Evolutionary conservation across 2,797 vertebrate genomes (phyloP).

Genomic region (Poecilia picta): DNA sequence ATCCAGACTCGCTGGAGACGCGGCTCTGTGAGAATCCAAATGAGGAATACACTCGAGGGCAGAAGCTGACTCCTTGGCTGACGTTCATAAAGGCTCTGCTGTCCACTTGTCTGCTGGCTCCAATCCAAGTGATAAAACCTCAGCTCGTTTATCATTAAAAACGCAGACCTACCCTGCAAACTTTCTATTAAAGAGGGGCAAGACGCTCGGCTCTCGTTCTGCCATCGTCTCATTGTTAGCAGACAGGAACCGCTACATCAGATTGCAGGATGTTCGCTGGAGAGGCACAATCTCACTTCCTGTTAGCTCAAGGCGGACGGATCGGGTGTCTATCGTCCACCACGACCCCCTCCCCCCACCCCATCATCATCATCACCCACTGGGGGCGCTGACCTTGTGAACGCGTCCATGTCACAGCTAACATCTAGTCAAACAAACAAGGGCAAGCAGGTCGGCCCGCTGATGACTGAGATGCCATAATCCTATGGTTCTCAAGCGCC

Average conservation of each 20-base stretch:
- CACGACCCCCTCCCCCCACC: constrained; percentile 20
- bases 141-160: constrained; percentile 20
- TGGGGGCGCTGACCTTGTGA: constrained; percentile 47
- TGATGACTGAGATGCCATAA: background rate
- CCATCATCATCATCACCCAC: constrained; percentile 12
- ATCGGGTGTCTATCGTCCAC: constrained; percentile 62
- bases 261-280: constrained; percentile 50
- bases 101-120: constrained; percentile 36
- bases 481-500: background rate
- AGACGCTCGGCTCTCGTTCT: constrained; percentile 34
- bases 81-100: constrained; percentile 46
- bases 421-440: constrained; percentile 62
- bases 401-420: constrained; percentile 40
- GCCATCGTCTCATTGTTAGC: constrained; percentile 50
- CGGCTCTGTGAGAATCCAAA: constrained; percentile 37
- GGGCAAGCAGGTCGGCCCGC: background rate
- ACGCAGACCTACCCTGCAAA: constrained; percentile 1
- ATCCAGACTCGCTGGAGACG: constrained; percentile 71
- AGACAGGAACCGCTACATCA: constrained; percentile 57
- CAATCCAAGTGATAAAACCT: constrained; percentile 36
- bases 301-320: constrained; percentile 62
- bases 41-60: background rate
- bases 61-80: constrained; percentile 26
- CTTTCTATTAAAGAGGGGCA: constrained; percentile 21
- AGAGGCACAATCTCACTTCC: constrained; percentile 55